Evolutionary conservation across 2,797 vertebrate species (phyloP).

Genomic region (Epinephelus malabaricus): DNA sequence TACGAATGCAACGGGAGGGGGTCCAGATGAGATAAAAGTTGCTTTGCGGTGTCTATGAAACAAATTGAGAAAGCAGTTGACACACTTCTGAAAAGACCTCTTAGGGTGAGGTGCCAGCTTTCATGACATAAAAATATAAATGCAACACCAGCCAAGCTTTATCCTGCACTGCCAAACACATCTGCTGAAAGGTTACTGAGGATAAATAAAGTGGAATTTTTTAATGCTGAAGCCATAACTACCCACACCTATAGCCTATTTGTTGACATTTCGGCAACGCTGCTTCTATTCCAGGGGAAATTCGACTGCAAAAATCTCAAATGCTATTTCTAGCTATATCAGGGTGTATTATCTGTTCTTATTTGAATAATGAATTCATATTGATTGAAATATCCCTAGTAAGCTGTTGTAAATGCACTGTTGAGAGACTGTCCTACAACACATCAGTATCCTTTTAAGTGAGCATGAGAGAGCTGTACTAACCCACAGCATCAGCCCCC

Average conservation of each 20-base stretch:
- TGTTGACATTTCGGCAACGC: neutral
- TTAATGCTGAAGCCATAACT: neutral
- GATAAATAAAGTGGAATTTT: too few relatives aligned
- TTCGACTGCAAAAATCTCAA: neutral
- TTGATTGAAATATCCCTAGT: neutral
- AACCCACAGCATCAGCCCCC: constrained; percentile 90
- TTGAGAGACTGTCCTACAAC: neutral
- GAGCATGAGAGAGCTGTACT: constrained; percentile 58
- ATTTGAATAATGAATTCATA: neutral
- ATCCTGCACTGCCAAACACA: neutral
- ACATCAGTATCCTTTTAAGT: constrained; percentile 10
- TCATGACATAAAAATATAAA: neutral
- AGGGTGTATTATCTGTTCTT: neutral
- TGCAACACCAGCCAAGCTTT: neutral
- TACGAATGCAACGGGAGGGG: neutral
- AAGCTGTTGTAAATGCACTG: neutral
- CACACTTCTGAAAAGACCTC: neutral
- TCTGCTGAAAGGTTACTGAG: neutral
- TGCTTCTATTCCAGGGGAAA: neutral
- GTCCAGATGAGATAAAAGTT: neutral
- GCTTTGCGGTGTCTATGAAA: neutral
- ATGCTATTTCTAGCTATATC: too few relatives aligned
- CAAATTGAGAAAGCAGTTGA: too few relatives aligned
- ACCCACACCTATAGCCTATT: neutral
- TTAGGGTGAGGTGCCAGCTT: neutral